Evolutionary conservation across 2,113 vertebrate species (phyloP).

Genomic region (Brienomyrus brachyistius): DNA sequence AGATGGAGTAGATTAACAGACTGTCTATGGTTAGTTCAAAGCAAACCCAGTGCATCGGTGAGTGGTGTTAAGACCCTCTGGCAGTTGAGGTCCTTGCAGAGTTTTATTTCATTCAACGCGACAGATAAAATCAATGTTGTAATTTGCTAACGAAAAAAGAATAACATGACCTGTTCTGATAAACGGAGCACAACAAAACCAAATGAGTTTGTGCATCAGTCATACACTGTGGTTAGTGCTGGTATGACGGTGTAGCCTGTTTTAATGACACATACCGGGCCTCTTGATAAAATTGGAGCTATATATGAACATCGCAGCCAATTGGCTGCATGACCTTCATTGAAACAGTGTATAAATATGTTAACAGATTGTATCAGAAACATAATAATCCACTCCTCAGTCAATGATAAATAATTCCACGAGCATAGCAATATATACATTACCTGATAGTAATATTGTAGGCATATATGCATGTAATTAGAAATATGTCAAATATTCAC

Average conservation of each 20-base stretch:
- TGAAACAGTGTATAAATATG: neutral
- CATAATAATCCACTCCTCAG: neutral
- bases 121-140: neutral
- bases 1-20: neutral
- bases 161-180: neutral
- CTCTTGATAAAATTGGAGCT: neutral
- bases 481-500: neutral
- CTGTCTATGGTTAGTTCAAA: neutral
- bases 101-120: neutral
- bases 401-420: neutral
- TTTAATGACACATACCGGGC: neutral
- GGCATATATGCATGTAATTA: neutral
- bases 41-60: neutral
- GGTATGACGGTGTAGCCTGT: neutral
- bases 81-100: neutral
- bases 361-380: neutral
- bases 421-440: neutral
- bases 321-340: neutral
- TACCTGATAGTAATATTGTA: neutral
- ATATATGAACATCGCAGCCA: neutral
- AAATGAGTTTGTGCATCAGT: neutral
- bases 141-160: neutral
- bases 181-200: neutral
- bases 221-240: neutral
- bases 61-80: neutral